These are phyloP conservation scores for Apostichopus leukothele DNA, from an alignment of 53 echinoderm and acorn worm genomes.

Conservation along the genomic window DNA sequence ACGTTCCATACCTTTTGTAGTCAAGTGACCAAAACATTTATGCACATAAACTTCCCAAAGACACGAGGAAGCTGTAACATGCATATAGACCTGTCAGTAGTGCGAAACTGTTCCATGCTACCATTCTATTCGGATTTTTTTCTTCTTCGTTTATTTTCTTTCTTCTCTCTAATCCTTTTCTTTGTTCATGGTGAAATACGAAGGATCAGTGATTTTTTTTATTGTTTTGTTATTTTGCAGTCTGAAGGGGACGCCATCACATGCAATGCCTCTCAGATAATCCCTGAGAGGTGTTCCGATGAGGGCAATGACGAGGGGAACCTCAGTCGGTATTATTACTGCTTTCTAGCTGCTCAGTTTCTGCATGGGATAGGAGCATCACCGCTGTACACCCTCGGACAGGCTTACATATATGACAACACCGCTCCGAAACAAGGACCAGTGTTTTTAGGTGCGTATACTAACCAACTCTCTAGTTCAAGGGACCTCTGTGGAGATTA, in stretches of 20 bases:
- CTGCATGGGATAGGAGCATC: conserved; percentile 90
- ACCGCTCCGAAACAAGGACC: conserved; percentile 67
- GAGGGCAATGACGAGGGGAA: conserved; percentile 1
- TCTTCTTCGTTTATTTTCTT: not conserved
- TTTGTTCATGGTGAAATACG: too few relatives aligned
- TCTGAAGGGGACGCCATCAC: conserved; percentile 60
- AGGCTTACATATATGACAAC: conserved; percentile 92
- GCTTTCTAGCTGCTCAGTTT: conserved; percentile 85
- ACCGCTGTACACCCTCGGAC: conserved; percentile 83
- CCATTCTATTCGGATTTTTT: too few relatives aligned
- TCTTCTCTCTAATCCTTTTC: not conserved
- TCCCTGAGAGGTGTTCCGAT: conserved; percentile 38
- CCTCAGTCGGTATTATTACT: conserved; percentile 64
- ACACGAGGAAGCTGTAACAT: too few relatives aligned
- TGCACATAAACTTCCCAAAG: too few relatives aligned
- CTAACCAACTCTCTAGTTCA: too few relatives aligned
- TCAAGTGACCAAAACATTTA: too few relatives aligned
- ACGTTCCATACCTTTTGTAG: too few relatives aligned
- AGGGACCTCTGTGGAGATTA: too few relatives aligned
- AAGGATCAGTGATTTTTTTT: too few relatives aligned
- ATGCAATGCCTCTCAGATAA: conserved; percentile 56
- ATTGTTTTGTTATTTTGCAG: not conserved
- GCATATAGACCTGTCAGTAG: too few relatives aligned
- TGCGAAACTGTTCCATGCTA: too few relatives aligned
- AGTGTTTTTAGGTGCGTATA: conserved; percentile 61